A percentile compares a stretch with the other conserved stretches of the same genome.
These are phyloP conservation scores for Pogonophryne albipinna DNA, from an alignment of 2,797 vertebrate species.

Conservation along the genomic window DNA sequence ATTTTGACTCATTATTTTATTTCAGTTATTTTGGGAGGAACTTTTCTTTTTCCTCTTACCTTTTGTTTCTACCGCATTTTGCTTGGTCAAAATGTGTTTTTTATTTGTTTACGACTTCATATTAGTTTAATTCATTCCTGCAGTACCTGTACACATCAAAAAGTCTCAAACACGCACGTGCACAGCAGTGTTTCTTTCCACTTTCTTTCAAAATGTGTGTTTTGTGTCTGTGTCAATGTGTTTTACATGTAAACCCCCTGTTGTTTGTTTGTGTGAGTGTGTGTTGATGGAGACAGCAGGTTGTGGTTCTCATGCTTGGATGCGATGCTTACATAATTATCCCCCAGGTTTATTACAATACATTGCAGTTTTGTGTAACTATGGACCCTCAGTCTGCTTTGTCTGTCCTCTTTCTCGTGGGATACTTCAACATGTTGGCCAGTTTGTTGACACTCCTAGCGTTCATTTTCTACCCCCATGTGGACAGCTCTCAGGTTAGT, in stretches of 20 bases:
- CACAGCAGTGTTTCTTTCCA: constrained; percentile 21
- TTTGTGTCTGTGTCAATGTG: constrained; percentile 32
- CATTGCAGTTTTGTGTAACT: constrained; percentile 9
- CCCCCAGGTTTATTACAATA: constrained; percentile 24
- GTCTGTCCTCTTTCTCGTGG: constrained; percentile 17
- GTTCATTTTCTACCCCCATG: neutral
- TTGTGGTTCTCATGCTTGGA: constrained; percentile 46
- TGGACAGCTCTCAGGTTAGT: constrained; percentile 6
- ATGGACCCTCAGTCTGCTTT: constrained; percentile 7
- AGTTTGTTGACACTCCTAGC: neutral
- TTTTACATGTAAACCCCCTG: constrained; percentile 28
- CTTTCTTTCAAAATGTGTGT: constrained; percentile 32
- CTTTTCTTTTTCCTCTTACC: neutral
- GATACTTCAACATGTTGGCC: constrained; percentile 36
- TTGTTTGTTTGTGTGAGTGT: constrained; percentile 43
- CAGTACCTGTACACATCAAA: neutral
- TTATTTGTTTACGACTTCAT: neutral
- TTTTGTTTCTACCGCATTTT: neutral
- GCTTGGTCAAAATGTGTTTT: neutral
- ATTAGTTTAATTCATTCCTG: neutral
- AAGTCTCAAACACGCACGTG: neutral
- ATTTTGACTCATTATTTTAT: constrained; percentile 3
- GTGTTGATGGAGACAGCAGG: constrained; percentile 52
- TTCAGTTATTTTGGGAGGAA: neutral
- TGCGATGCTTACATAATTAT: neutral